These are phyloP conservation scores for Aphis craccivora DNA, from an alignment of 1,140 invertebrate genomes.

Conservation along the genomic window DNA sequence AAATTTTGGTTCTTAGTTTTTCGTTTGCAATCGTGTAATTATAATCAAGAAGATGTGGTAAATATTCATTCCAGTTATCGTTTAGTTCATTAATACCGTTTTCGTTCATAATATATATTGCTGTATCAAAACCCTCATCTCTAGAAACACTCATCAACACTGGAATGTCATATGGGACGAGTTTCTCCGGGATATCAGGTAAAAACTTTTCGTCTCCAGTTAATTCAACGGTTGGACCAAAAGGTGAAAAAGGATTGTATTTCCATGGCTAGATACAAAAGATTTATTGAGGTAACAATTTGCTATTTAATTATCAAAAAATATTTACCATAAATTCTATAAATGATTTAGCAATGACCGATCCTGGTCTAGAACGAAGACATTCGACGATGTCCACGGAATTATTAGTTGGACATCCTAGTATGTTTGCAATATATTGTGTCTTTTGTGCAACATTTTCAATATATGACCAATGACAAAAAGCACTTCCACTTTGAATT, in stretches of 20 bases:
- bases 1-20: conserved; percentile 64
- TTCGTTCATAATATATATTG: conserved; percentile 65
- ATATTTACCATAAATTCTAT: conserved; percentile 65
- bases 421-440: conserved; percentile 69
- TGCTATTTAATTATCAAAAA: neutral
- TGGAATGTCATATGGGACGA: conserved; percentile 63
- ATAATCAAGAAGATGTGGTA: conserved; percentile 69
- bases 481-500: conserved; percentile 69
- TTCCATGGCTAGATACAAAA: conserved; percentile 64
- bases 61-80: conserved; percentile 68
- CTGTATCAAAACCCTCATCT: conserved; percentile 64
- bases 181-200: conserved; percentile 63
- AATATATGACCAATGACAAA: conserved; percentile 75
- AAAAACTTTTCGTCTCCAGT: conserved; percentile 67
- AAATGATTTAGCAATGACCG: conserved; percentile 66
- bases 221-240: conserved; percentile 70
- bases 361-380: conserved; percentile 71
- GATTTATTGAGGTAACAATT: neutral
- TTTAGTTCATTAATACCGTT: conserved; percentile 67
- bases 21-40: conserved; percentile 69
- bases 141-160: conserved; percentile 63
- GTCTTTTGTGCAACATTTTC: conserved; percentile 74
- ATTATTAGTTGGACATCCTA: conserved; percentile 73
- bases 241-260: conserved; percentile 70
- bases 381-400: conserved; percentile 74